Base-by-base conservation (phyloP, 2,797 vertebrate genomes). In the Chrosomus eos region DNA sequence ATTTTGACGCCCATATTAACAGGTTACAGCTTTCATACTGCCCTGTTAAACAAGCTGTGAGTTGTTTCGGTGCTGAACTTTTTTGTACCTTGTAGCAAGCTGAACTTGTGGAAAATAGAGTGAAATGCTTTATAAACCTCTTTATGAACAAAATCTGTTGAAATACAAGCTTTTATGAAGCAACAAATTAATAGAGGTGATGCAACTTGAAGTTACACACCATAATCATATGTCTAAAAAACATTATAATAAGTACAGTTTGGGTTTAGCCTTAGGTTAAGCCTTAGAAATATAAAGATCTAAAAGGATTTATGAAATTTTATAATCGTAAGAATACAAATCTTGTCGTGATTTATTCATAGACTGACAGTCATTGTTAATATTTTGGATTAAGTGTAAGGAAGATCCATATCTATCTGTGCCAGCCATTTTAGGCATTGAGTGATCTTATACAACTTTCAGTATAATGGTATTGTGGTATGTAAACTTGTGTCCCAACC, bases 391-490 rank as follows among this genome's bases (percentile, higher is more conserved):
- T n/a, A 36, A 18, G 14, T 31, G 26, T 53, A 73, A 68, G 6
- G 26, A 80, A 74, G n/a, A 40, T 40, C 64, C 5, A 66, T 51
- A 78, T 66, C 16, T 70, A 78, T 33, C 28, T 55, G 28, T 53
- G 11, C 73, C 48, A 75, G 48, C 55, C 6, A 84, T 74, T 85
- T 26, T 43, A 80, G 26, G 14, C 58, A 36, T 21, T 43, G 77
- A 82, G 58, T 83, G 26, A 74, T 79, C 58, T 79, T 73, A 77
- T 64, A 68, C 73, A 87, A 82, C 71, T 26, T 83, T 74, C 13
- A 40, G 53, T 36, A 62, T 68, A 77, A 55, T 66, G 31, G 48
- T 58, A 38, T 62, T 62, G 58, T 51, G 26, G 68, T 48, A 43
- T 53, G 68, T 70, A 53, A 72, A 26, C 64, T 74, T 82, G n/a